phyloP scores from a whole-genome alignment of 2,888 invertebrate species.

The Lathronympha strigana region DNA sequence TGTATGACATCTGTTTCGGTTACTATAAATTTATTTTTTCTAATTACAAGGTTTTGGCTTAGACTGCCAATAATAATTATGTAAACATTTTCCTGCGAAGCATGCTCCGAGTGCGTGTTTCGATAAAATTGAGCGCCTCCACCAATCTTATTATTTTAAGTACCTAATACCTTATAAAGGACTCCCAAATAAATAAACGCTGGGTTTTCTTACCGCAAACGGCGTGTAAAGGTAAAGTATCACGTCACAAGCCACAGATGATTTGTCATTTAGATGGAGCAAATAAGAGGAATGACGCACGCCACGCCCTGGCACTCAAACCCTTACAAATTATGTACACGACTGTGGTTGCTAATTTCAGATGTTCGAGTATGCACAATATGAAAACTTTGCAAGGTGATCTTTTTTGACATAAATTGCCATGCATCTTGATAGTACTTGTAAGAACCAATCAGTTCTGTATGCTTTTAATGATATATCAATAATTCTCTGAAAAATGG shows the following conservation, averaged over 20 bases:
- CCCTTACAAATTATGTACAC: too few species aligned
- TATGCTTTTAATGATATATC: too few species aligned
- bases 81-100: background rate
- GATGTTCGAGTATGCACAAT: too few species aligned
- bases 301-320: background rate
- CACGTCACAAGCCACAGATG: slow-evolving; percentile 57
- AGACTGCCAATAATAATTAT: background rate
- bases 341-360: too few species aligned
- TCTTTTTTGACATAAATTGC: too few species aligned
- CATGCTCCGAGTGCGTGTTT: background rate
- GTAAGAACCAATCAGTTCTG: too few species aligned
- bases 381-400: too few species aligned
- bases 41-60: background rate
- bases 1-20: too few species aligned
- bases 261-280: background rate
- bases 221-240: slow-evolving; percentile 77
- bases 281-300: background rate
- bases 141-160: slow-evolving; percentile 45
- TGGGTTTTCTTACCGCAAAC: slow-evolving; percentile 71
- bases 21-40: too few species aligned
- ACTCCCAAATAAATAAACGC: slow-evolving; percentile 52
- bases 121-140: slow-evolving; percentile 13
- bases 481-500: too few species aligned
- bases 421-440: too few species aligned
- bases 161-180: slow-evolving; percentile 46